phyloP scores from a whole-genome alignment of 1,140 invertebrate genomes.

The Bombus superbus region DNA sequence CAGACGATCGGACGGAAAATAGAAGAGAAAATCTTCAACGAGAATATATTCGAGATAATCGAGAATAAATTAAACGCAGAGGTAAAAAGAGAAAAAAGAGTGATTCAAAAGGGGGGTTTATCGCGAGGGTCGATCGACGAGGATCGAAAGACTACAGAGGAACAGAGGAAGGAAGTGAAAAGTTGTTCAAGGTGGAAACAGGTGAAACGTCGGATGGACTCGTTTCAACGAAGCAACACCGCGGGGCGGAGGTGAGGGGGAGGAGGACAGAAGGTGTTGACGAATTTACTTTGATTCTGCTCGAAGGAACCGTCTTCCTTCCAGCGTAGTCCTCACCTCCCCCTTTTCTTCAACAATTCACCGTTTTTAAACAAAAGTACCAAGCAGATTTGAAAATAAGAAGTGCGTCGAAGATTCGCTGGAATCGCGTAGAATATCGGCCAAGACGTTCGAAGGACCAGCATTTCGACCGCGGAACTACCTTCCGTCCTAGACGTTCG shows the following conservation, averaged over 20 bases:
- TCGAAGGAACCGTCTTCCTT: constrained; percentile 27
- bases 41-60: not conserved
- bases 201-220: constrained; percentile 59
- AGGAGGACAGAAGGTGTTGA: constrained; percentile 64
- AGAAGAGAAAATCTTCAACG: too few species aligned
- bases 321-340: constrained; percentile 55
- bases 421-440: not conserved
- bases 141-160: not conserved
- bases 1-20: constrained; percentile 33
- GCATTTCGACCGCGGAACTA: not conserved
- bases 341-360: constrained; percentile 53
- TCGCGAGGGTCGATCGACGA: not conserved
- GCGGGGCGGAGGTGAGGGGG: constrained; percentile 61
- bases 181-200: constrained; percentile 29
- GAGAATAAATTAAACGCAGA: not conserved
- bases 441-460: not conserved
- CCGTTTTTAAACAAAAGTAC: not conserved
- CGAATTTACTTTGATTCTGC: constrained; percentile 34
- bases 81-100: not conserved
- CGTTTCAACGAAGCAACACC: constrained; percentile 16
- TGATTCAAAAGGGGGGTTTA: not conserved
- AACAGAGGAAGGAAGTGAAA: constrained; percentile 6
- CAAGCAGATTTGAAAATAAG: not conserved
- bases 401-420: not conserved
- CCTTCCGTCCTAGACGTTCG: constrained; percentile 54